Evolutionary conservation across 2,888 invertebrate genomes (phyloP).

Genomic region (Lacanobia wlatinum): DNA sequence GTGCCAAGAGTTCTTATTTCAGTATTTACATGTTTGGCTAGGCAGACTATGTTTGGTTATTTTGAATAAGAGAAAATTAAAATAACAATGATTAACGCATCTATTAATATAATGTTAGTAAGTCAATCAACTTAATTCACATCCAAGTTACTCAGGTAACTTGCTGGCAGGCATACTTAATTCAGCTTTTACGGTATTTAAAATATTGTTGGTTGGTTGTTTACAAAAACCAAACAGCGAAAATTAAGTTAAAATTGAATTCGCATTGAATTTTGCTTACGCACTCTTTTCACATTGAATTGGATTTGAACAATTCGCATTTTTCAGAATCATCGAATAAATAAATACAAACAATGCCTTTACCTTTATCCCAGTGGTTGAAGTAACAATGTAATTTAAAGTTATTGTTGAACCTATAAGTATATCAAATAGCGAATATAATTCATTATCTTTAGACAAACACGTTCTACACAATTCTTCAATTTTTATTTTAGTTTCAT

Average conservation of each 20-base stretch:
- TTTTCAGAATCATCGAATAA: background rate
- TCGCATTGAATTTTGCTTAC: too few relatives aligned
- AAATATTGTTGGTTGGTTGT: background rate
- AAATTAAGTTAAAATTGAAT: background rate
- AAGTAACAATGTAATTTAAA: constrained; percentile 75
- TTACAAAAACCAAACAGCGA: background rate
- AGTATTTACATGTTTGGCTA: background rate
- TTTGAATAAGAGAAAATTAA: background rate
- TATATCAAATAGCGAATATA: constrained; percentile 80
- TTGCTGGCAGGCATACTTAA: background rate
- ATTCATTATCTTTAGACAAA: constrained; percentile 80
- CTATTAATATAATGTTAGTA: background rate
- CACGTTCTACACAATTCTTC: constrained; percentile 86
- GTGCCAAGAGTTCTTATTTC: background rate
- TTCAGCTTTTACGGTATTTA: background rate
- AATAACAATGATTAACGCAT: background rate
- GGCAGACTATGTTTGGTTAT: too few relatives aligned
- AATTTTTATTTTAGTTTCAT: constrained; percentile 74
- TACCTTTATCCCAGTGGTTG: constrained; percentile 83
- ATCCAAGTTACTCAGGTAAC: background rate
- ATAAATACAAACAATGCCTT: constrained; percentile 29
- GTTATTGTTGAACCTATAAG: constrained; percentile 70
- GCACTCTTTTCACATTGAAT: too few relatives aligned
- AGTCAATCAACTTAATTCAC: background rate
- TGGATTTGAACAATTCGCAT: background rate